A percentile compares a stretch with the other conserved stretches of the same genome.
These are phyloP conservation scores for Aegotheles bennettii DNA, from an alignment of 2,113 vertebrate genomes.

Conservation along the genomic window DNA sequence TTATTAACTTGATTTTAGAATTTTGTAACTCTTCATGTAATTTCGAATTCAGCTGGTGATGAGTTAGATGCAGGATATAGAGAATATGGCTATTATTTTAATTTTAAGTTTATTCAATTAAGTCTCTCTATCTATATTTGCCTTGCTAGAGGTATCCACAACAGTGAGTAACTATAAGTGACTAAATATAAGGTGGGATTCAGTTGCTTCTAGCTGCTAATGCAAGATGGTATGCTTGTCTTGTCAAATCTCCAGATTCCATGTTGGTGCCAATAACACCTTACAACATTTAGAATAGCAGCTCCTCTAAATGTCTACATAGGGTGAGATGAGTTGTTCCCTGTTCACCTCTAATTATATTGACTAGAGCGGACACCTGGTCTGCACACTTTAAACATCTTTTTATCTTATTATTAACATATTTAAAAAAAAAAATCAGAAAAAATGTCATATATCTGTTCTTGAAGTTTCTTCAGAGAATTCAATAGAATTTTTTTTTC, in stretches of 20 bases:
- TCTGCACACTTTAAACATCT: not conserved
- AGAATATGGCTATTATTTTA: not conserved
- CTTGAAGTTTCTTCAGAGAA: not conserved
- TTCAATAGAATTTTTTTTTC: not conserved
- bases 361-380: not conserved
- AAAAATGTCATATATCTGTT: not conserved
- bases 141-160: not conserved
- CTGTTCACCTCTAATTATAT: not conserved
- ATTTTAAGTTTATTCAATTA: not conserved
- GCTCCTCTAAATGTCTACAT: not conserved
- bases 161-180: not conserved
- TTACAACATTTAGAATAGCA: not conserved
- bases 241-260: not conserved
- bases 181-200: not conserved
- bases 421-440: not conserved
- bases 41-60: not conserved
- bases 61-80: not conserved
- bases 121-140: not conserved
- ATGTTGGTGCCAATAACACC: not conserved
- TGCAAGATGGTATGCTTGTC: not conserved
- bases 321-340: not conserved
- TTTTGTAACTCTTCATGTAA: not conserved
- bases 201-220: not conserved
- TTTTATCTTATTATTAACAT: not conserved
- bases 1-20: not conserved